Evolutionary conservation across 2,113 vertebrate genomes (phyloP).

Genomic region (Peromyscus californicus): DNA sequence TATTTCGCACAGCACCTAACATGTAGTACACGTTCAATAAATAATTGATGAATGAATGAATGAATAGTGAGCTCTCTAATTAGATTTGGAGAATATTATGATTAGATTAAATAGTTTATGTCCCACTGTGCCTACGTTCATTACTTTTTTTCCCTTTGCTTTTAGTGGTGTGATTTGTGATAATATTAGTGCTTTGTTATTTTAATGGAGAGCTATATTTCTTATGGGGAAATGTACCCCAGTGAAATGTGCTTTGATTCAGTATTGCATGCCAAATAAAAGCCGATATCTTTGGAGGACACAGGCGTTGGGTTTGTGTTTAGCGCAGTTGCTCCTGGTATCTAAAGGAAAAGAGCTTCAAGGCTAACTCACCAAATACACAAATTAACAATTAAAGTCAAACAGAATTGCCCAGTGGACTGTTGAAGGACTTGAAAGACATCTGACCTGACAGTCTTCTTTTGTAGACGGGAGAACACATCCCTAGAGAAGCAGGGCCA

Average conservation of each 20-base stretch:
- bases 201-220: conserved; percentile 65
- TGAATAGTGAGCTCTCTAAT: conserved; percentile 66
- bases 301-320: background rate
- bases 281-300: conserved; percentile 14
- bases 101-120: conserved; percentile 69
- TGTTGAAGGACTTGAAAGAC: conserved; percentile 3
- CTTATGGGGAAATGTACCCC: conserved; percentile 36
- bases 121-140: conserved; percentile 15
- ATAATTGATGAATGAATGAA: conserved; percentile 53
- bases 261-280: background rate
- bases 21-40: conserved; percentile 13
- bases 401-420: background rate
- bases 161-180: conserved; percentile 63
- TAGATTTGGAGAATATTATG: conserved; percentile 60
- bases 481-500: background rate
- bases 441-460: background rate
- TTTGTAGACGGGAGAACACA: background rate
- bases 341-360: conserved; percentile 13
- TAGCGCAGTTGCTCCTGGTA: background rate
- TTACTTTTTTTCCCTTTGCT: conserved; percentile 61
- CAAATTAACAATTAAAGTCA: background rate
- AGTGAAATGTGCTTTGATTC: conserved; percentile 21
- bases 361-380: background rate
- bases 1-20: conserved; percentile 42
- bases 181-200: conserved; percentile 59